phyloP scores from a whole-genome alignment of 2,888 invertebrate genomes.

The Pteria penguin region DNA sequence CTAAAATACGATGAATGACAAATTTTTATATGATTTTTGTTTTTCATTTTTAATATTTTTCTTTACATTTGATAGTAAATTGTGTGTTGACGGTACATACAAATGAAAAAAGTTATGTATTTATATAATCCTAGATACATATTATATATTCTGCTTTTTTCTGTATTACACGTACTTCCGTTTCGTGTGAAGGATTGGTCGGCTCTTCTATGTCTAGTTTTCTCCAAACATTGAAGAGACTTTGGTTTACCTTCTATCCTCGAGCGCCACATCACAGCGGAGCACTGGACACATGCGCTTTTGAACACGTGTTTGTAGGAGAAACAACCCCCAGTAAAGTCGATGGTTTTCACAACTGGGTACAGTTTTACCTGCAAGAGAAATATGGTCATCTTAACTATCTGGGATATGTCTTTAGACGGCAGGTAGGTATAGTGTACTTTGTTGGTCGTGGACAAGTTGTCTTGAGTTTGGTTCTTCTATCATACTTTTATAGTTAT shows the following conservation, averaged over 20 bases:
- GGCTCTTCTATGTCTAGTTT: slow-evolving; percentile 26
- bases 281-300: slow-evolving; percentile 90
- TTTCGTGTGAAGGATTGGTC: slow-evolving; percentile 24
- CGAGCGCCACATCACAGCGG: slow-evolving; percentile 84
- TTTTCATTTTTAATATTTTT: not conserved
- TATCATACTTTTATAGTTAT: too few relatives aligned
- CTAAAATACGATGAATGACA: too few relatives aligned
- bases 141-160: too few relatives aligned
- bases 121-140: too few relatives aligned
- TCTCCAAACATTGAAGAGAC: slow-evolving; percentile 34
- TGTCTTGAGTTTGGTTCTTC: too few relatives aligned
- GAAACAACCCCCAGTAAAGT: slow-evolving; percentile 88
- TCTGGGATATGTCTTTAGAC: slow-evolving; percentile 61
- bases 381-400: slow-evolving; percentile 63
- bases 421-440: slow-evolving; percentile 54
- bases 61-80: not conserved
- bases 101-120: too few relatives aligned
- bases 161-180: too few relatives aligned
- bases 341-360: slow-evolving; percentile 94
- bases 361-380: slow-evolving; percentile 91
- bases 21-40: not conserved
- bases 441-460: too few relatives aligned
- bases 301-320: slow-evolving; percentile 94
- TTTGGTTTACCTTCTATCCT: slow-evolving; percentile 85
- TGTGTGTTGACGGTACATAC: too few relatives aligned